Evolutionary conservation across 2,888 invertebrate genomes (phyloP), one percentile per base, ranked within the genome.

Genomic region (Cinara cedri): DNA sequence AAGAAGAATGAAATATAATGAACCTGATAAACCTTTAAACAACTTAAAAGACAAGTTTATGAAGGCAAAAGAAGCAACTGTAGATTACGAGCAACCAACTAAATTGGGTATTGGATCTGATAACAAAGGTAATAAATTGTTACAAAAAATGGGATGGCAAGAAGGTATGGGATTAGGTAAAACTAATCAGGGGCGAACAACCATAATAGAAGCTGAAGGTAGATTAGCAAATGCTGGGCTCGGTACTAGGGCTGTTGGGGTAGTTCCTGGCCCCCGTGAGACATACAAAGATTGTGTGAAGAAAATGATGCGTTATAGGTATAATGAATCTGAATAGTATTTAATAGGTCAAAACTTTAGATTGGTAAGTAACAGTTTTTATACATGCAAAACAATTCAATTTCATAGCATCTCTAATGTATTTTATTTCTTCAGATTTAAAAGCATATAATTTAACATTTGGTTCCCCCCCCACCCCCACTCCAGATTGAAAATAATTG

Each of bases 101-200:
- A 88, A 89, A 81, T 89, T 90, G 86, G 89, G 93, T 81, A 89
- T 96, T 84, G 88, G 94, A 83, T 91, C 93, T 0, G 96, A 94
- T 83, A 97, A 97, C 84, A 94, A 98, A 81, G 99, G 98, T 10
- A 98, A 94, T 85, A 93, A 95, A 85, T 88, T 99, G 86, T 86
- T 99, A 82, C 97, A 98, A 86, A 97, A 96, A 87, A 99, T 99
- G 99, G 99, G 99, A 6, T 99, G 99, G 99, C 93, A 93, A 9
- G 96, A 96, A 85, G 99, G 99, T 0, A 92, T 95, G 87, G 99
- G 99, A 0, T 87, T 99, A 26, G 98, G 99, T 0, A 94, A 94
- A 85, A 90, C 91, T 75, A 96, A 96, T 85, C 98, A 98, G 86
- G 98, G 96, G 16, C 88, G 96, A 84, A 94, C 95, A 34, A 94